These are phyloP conservation scores for Micrasema minimum DNA, from an alignment of 1,140 invertebrate species.

Conservation along the genomic window DNA sequence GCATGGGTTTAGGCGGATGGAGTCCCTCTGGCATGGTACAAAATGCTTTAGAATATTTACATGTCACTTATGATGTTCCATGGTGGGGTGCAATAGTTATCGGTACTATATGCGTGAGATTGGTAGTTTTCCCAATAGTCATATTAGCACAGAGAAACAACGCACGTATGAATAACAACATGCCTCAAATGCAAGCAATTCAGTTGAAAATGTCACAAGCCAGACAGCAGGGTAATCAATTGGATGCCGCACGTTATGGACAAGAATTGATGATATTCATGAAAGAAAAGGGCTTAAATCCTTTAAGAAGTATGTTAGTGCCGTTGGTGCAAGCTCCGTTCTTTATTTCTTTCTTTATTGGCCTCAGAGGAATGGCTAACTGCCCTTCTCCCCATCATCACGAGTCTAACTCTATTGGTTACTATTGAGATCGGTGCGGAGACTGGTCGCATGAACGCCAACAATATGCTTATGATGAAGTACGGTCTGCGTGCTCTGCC, in stretches of 20 bases:
- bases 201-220: constrained; percentile 88
- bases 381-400: constrained; percentile 89
- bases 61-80: constrained; percentile 79
- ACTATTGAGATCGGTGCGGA: constrained; percentile 91
- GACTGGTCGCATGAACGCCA: constrained; percentile 69
- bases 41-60: constrained; percentile 82
- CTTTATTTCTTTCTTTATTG: constrained; percentile 92
- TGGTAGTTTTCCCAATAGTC: constrained; percentile 84
- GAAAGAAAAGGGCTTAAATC: constrained; percentile 83
- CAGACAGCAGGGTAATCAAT: constrained; percentile 79
- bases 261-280: constrained; percentile 83
- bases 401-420: constrained; percentile 79
- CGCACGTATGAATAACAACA: constrained; percentile 81
- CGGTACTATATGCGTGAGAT: constrained; percentile 80
- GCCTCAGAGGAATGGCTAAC: constrained; percentile 84
- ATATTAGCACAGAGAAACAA: constrained; percentile 81
- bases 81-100: constrained; percentile 90
- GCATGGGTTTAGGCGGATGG: constrained; percentile 83
- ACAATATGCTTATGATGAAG: constrained; percentile 76
- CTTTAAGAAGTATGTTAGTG: constrained; percentile 82
- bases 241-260: constrained; percentile 78
- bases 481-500: constrained; percentile 82
- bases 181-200: constrained; percentile 82
- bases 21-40: constrained; percentile 84
- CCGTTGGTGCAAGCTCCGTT: constrained; percentile 87